A percentile compares a stretch with the other conserved stretches of the same genome.
Conservation (phyloP, 1,140 invertebrate species). For the Drosophila asahinai region DNA sequence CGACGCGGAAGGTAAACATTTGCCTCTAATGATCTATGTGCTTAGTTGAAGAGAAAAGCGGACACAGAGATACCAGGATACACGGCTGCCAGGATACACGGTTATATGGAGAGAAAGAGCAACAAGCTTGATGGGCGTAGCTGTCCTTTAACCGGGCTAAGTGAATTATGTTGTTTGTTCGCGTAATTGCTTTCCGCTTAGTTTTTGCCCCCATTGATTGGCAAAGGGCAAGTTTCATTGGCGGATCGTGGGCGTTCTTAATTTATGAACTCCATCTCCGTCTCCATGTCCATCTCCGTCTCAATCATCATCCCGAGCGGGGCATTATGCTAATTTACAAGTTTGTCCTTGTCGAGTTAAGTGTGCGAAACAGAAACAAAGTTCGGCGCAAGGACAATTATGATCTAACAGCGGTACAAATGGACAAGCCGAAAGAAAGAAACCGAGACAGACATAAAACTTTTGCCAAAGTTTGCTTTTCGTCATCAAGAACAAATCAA, state of each 20-base stretch:
- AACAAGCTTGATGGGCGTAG: constrained; percentile 1
- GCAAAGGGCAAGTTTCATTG: constrained; percentile 31
- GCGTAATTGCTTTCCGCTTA: constrained; percentile 59
- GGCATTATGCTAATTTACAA: constrained; percentile 47
- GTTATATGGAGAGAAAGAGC: not conserved
- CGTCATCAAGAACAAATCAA: constrained; percentile 73
- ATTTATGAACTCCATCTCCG: constrained; percentile 53
- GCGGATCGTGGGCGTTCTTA: constrained; percentile 51
- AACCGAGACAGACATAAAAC: constrained; percentile 26
- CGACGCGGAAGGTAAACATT: constrained; percentile 51
- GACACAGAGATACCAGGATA: not conserved
- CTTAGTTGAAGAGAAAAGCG: constrained; percentile 25
- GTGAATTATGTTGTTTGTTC: constrained; percentile 70
- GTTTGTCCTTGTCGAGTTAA: constrained; percentile 49
- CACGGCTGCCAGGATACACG: not conserved
- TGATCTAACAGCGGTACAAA: constrained; percentile 62
- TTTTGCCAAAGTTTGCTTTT: constrained; percentile 55
- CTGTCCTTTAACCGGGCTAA: constrained; percentile 40
- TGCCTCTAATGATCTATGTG: constrained; percentile 70
- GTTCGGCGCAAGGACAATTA: constrained; percentile 44
- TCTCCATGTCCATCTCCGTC: not conserved
- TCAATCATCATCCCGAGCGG: constrained; percentile 12
- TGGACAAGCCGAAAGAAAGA: constrained; percentile 24
- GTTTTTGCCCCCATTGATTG: constrained; percentile 67
- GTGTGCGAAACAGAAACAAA: constrained; percentile 16